Conservation (phyloP, 2,888 invertebrate genomes). For the Nemurella pictetii region DNA sequence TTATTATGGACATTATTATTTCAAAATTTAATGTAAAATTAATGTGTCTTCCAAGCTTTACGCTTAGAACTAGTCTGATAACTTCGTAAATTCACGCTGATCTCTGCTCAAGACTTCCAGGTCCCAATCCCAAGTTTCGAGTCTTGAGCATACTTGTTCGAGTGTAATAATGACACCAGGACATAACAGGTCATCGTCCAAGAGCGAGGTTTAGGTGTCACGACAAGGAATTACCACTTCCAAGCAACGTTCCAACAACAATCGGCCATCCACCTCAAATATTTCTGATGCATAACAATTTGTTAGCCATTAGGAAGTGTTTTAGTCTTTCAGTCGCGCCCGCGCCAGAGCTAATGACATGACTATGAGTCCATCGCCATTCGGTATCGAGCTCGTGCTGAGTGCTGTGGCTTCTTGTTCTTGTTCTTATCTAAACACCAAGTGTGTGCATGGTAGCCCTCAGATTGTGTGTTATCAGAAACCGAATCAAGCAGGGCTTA, state of each 20-base stretch:
- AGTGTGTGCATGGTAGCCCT: neutral
- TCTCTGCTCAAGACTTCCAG: too few relatives aligned
- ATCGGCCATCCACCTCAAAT: constrained; percentile 12
- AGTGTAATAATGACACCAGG: neutral
- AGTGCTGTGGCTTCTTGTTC: neutral
- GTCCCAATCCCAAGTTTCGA: neutral
- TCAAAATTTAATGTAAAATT: neutral
- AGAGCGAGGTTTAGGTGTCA: neutral
- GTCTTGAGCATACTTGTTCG: constrained; percentile 9
- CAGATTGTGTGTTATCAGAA: neutral
- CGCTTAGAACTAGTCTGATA: too few relatives aligned
- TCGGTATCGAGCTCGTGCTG: neutral
- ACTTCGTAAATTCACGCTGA: too few relatives aligned
- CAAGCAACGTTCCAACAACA: neutral
- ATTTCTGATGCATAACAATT: neutral
- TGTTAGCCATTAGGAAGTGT: constrained; percentile 2
- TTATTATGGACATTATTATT: neutral
- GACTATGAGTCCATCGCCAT: too few relatives aligned
- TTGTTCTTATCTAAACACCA: neutral
- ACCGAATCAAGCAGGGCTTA: too few relatives aligned
- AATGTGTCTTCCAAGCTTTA: neutral
- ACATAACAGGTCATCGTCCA: neutral
- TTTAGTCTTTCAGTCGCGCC: neutral
- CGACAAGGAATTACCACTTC: neutral
- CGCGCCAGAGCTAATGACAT: neutral